Base-by-base conservation (phyloP, 2,113 vertebrate species). In the Atlantisia rogersi region DNA sequence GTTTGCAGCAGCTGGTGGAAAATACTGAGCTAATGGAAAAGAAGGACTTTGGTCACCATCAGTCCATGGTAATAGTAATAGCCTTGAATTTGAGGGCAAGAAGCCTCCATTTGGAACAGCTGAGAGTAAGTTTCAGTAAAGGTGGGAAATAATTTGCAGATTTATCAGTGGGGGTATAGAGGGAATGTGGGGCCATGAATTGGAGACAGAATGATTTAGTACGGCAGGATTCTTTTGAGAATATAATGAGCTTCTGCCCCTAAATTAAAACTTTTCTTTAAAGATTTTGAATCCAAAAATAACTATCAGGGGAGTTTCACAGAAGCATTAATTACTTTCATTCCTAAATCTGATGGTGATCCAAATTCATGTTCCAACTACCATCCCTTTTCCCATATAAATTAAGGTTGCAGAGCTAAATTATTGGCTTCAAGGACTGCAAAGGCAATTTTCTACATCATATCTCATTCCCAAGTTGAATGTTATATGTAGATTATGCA, bases 241-340 rank as follows among this genome's bases (percentile, higher is more conserved):
- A 83, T 88, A 92, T 96, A 97, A 97, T 96, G 96, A 96, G 95
- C 87, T 94, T 94, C 94, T 95, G 94, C 90, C 96, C 90, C 86
- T 96, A 94, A 96, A 96, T 97, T 96, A 96, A 96, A 96, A 96
- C 83, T 96, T 97, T 96, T 95, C 94, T 96, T 96, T 95, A 96
- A 97, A 94, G 94, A 96, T 95, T 96, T 92, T 91, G 91, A 95
- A 94, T 96, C 95, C 86, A 96, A 94, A 96, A 96, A 92, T 96
- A 97, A 94, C 92, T 97, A 95, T 96, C 94, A 96, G 64, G 97
- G 91, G 94, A 93, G 88, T 94, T 96, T 96, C 94, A 89, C 77
- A 95, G 95, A 93, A 93, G 91, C 96, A 97, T 97, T 97, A 97
- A 97, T 97, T 97, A 97, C 95, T 96, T 97, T 96, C 94, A 83